phyloP scores from a whole-genome alignment of 2,113 vertebrate species.

The Pagrus major region DNA sequence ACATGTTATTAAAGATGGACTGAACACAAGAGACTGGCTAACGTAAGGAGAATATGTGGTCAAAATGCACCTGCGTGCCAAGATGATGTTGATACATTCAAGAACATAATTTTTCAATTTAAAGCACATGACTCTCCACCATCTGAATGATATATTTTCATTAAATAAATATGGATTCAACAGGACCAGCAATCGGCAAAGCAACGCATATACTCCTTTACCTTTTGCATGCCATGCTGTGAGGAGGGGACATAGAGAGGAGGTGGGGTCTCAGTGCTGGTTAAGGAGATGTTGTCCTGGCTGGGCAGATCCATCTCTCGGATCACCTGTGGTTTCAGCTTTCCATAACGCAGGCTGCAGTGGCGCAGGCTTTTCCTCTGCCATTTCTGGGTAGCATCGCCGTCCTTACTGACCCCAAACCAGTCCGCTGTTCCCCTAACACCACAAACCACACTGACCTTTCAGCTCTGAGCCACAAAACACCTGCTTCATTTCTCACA shows the following conservation, averaged over 20 bases:
- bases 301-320: conserved; percentile 97
- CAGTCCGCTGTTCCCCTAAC: conserved; percentile 97
- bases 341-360: conserved; percentile 97
- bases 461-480: conserved; percentile 44
- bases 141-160: not conserved
- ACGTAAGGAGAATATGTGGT: not conserved
- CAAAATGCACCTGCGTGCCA: not conserved
- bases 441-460: conserved; percentile 62
- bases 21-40: not conserved
- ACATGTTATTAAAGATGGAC: not conserved
- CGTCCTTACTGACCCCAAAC: conserved; percentile 98
- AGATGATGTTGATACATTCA: not conserved
- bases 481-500: not conserved
- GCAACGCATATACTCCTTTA: conserved; percentile 49
- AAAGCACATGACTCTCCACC: not conserved
- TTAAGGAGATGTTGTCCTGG: conserved; percentile 96
- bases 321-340: conserved; percentile 96
- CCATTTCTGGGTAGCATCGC: conserved; percentile 96
- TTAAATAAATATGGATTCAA: not conserved
- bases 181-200: not conserved
- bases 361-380: conserved; percentile 98
- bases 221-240: conserved; percentile 98
- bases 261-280: conserved; percentile 96
- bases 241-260: conserved; percentile 93
- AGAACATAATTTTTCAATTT: not conserved